phyloP scores from a whole-genome alignment of 2,797 vertebrate genomes.

The Zalophus californianus region DNA sequence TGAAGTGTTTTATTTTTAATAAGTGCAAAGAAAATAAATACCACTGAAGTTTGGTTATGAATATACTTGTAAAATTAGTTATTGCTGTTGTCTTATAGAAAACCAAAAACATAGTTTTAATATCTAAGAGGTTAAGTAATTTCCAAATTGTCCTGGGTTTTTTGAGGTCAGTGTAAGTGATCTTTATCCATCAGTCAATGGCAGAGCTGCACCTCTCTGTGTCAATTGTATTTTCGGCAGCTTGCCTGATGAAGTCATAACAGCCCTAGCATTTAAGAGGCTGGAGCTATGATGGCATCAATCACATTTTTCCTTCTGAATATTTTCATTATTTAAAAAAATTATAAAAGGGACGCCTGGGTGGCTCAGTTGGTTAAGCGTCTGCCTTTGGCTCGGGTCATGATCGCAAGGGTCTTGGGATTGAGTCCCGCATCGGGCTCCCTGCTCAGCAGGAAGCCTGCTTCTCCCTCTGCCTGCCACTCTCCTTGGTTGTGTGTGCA shows the following conservation, averaged over 20 bases:
- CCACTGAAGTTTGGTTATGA: background rate
- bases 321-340: constrained; percentile 34
- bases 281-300: background rate
- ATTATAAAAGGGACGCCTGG: background rate
- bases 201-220: background rate
- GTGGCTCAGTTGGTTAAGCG: too few species aligned
- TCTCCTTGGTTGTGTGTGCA: too few species aligned
- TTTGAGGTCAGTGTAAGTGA: background rate
- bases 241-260: background rate
- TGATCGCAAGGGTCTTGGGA: too few species aligned
- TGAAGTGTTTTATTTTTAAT: background rate
- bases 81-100: background rate
- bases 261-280: background rate
- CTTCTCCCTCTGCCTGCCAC: too few species aligned
- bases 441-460: too few species aligned
- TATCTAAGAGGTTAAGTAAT: background rate
- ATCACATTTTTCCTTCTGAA: constrained; percentile 23
- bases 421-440: too few species aligned
- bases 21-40: constrained; percentile 8
- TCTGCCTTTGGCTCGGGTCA: too few species aligned
- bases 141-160: background rate
- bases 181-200: background rate
- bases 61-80: background rate
- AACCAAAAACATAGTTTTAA: background rate
- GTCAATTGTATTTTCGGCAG: background rate